Base-by-base conservation (phyloP, 2,113 vertebrate species). In the Jacana jacana region DNA sequence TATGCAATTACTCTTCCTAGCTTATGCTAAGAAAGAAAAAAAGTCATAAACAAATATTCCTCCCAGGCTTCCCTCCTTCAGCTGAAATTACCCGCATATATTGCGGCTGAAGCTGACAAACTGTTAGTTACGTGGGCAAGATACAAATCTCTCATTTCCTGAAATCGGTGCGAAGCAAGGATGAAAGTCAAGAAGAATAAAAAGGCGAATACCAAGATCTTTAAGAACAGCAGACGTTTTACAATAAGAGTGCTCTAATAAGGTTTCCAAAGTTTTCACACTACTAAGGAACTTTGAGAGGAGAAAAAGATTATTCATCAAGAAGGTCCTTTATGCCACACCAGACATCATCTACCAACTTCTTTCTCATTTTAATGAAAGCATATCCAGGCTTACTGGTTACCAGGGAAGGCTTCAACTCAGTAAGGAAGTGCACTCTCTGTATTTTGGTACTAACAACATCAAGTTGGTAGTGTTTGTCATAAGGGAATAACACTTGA, bases 81-180 rank as follows among this genome's bases (percentile, higher is more conserved):
- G 85, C 52, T 93, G 55, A 92, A 95, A 91, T 93, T 95, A 79
- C 65, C 48, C 68, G 89, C 63, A 89, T 80, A 76, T 54, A 91
- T 87, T 72, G 77, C 72, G 72, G 82, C 17, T 51, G 73, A 92
- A 87, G 58, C 72, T 95, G 85, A 93, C 85, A 95, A 93, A 94
- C 60, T 63, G 61, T 49, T 90, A 63, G 68, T 81, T 88, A 93
- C 0, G 11, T 76, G 89, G 86, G 63, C 71, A 57, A 95, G 89
- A 95, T 92, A 94, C 44, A 72, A 91, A 95, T 95, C 73, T 85
- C 78, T 87, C 71, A 95, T 92, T 97, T 97, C 70, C 87, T 31
- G 25, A 94, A 80, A 82, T 17, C 57, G 15, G 27, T 58, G 48
- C 37, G 94, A 76, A 65, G 48, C 51, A 93, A 92, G 9, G 15